Percentiles rank a stretch among this genome's conserved stretches.
Conservation (phyloP, 2,888 invertebrate genomes). For the Hartigia nigra region DNA sequence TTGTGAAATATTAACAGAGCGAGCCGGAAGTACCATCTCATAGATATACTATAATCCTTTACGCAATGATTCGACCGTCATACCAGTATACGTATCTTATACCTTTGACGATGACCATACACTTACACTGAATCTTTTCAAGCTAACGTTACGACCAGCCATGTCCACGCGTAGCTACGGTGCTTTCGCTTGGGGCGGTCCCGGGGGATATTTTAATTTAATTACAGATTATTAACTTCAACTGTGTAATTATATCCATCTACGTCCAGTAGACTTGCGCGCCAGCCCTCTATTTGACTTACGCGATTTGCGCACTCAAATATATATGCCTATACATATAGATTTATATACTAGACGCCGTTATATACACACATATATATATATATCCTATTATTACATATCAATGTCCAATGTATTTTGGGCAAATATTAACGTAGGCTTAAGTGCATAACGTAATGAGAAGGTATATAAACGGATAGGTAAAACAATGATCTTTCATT, state of each 20-base stretch:
- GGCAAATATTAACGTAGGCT: background rate
- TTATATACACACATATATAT: too few relatives aligned
- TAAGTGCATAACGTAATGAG: background rate
- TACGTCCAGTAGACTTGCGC: constrained; percentile 17
- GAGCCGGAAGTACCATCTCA: background rate
- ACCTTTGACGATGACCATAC: background rate
- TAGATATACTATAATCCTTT: too few relatives aligned
- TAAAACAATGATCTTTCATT: background rate
- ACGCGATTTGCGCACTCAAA: background rate
- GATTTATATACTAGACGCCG: background rate
- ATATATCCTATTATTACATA: background rate
- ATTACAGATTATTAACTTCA: constrained; percentile 44
- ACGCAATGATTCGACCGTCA: background rate
- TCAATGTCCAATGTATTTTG: background rate
- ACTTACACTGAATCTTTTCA: background rate
- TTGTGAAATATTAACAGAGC: background rate
- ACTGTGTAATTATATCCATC: constrained; percentile 42
- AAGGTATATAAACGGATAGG: background rate
- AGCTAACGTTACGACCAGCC: background rate
- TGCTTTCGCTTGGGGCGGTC: constrained; percentile 29
- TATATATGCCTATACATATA: background rate
- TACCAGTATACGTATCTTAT: background rate
- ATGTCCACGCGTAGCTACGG: background rate
- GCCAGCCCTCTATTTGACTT: background rate
- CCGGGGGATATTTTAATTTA: constrained; percentile 40